A percentile compares a stretch with the other conserved stretches of the same genome.
Evolutionary conservation across 2,113 vertebrate genomes (phyloP).

Genomic region (Chaetodon auriga): DNA sequence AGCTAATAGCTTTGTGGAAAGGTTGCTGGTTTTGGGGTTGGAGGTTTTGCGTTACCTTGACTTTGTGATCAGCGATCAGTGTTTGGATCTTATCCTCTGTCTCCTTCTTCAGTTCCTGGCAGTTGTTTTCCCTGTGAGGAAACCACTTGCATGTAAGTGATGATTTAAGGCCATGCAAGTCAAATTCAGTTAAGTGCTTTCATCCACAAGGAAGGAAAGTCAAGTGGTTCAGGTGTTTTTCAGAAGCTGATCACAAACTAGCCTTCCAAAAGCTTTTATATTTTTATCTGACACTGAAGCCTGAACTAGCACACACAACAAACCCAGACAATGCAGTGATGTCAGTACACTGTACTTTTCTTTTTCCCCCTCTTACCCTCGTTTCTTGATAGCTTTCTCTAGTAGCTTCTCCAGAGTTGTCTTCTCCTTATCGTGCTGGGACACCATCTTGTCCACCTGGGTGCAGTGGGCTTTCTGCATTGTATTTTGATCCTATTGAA

Average conservation of each 20-base stretch:
- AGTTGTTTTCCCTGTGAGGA: conserved; percentile 92
- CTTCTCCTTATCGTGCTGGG: conserved; percentile 96
- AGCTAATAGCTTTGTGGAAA: neutral
- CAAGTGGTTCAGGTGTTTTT: neutral
- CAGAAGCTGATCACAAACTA: neutral
- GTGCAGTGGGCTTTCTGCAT: conserved; percentile 97
- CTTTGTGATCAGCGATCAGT: conserved; percentile 93
- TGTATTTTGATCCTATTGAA: conserved; percentile 90
- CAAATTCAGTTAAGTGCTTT: neutral
- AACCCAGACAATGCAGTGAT: neutral
- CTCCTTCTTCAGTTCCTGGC: conserved; percentile 98
- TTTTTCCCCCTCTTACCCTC: conserved; percentile 85
- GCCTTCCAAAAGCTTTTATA: neutral
- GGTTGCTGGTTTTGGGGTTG: neutral
- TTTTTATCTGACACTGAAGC: neutral
- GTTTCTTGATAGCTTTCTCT: conserved; percentile 98
- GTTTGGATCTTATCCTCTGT: conserved; percentile 96
- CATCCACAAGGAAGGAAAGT: neutral
- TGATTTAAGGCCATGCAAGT: neutral
- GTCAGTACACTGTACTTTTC: neutral
- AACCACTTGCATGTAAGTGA: neutral
- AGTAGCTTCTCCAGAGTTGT: conserved; percentile 91
- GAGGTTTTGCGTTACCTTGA: conserved; percentile 87
- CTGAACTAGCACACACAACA: neutral
- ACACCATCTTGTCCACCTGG: conserved; percentile 97